Evolutionary conservation across 1,140 invertebrate species (phyloP).

Genomic region (Pantala flavescens): DNA sequence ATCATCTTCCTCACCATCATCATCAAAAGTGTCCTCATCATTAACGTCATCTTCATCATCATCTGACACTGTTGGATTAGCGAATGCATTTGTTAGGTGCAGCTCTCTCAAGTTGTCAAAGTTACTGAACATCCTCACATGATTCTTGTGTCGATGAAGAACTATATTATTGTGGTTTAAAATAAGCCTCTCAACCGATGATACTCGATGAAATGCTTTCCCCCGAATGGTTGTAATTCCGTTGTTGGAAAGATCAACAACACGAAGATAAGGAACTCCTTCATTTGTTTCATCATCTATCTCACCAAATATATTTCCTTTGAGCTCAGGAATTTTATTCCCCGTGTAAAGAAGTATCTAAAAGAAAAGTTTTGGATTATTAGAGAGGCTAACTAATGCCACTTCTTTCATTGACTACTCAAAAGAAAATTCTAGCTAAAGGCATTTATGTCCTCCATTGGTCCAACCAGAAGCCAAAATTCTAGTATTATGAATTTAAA

Average conservation of each 20-base stretch:
- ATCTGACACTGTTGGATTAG: slow-evolving; percentile 50
- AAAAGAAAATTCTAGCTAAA: too few relatives aligned
- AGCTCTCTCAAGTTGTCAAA: slow-evolving; percentile 60
- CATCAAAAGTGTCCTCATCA: background rate
- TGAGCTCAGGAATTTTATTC: slow-evolving; percentile 51
- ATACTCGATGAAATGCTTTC: slow-evolving; percentile 65
- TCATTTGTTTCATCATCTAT: slow-evolving; percentile 24
- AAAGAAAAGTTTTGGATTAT: slow-evolving; percentile 14
- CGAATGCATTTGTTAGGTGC: slow-evolving; percentile 66
- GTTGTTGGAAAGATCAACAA: slow-evolving; percentile 69
- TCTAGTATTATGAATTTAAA: too few relatives aligned
- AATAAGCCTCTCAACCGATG: slow-evolving; percentile 56
- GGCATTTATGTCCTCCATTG: too few relatives aligned
- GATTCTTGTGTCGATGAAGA: slow-evolving; percentile 38
- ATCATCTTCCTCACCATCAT: background rate
- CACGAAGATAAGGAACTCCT: slow-evolving; percentile 33
- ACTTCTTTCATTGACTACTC: too few relatives aligned
- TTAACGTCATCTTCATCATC: slow-evolving; percentile 31
- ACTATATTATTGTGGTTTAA: slow-evolving; percentile 61
- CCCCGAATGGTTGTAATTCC: slow-evolving; percentile 62
- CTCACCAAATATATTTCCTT: slow-evolving; percentile 62
- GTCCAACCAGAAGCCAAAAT: too few relatives aligned
- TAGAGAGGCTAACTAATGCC: too few relatives aligned
- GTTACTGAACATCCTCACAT: slow-evolving; percentile 65
- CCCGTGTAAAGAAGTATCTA: slow-evolving; percentile 63